Evolutionary conservation across 35 echinoderm and acorn worm species (phyloP), one percentile per base, ranked within the genome.

Genomic region (Ophiothrix spiculata): DNA sequence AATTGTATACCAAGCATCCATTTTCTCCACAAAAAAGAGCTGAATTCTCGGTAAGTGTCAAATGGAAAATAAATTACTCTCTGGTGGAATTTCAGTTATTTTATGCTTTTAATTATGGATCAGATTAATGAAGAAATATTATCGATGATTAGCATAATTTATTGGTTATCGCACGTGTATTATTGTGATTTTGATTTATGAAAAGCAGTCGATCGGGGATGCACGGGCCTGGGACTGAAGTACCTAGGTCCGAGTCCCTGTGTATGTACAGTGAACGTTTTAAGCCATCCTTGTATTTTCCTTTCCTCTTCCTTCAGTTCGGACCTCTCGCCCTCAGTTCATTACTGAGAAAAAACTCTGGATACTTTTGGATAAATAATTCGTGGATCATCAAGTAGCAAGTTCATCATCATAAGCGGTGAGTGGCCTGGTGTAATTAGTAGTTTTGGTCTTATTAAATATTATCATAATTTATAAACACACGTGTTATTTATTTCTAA

Each of bases 131-230:
- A 87, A 78, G 31, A 54, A 86, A 87, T 87, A 81, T 39, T 74
- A 64, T 64, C 39, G 49, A 69, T 92, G 79, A 93, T 93, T 93
- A 93, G 87, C 92, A 93, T 93, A 93, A 93, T 93, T 93, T 93
- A 93, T 93, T 88, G 79, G 84, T 36, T 84, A 78, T 81, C 75
- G 92, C 92, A 93, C 92, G 92, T 93, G 92, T 46, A 88, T 93
- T 88, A 84, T 83, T 93, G 84, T 69, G 87, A 85, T 79, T 93
- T 84, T 83, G 87, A 89, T 89, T 93, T 93, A 93, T 93, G 92
- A 92, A 92, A 92, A 92, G 76, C 85, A 92, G 90, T 45, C n/a
- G n/a, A n/a, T n/a, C 81, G 69, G 45, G 54, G 46, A 54, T 60
- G 81, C 21, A 80, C 37, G 37, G 78, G 78, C 78, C 60, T 69